A percentile compares a stretch with the other conserved stretches of the same genome.
phyloP scores from a whole-genome alignment of 2,797 vertebrate species.

The Holocentrus rufus region DNA sequence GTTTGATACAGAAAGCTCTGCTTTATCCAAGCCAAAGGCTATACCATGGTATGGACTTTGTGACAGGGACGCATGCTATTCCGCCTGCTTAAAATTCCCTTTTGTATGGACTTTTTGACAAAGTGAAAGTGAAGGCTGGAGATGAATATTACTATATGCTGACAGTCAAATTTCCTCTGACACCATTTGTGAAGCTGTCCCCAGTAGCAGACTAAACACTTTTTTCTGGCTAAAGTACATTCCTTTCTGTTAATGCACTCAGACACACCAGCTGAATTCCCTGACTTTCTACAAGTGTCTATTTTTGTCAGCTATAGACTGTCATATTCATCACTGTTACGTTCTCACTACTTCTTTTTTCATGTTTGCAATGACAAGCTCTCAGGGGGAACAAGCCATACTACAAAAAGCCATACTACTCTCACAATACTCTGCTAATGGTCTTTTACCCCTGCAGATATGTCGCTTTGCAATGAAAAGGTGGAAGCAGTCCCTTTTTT shows the following conservation, averaged over 20 bases:
- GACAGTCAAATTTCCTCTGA: constrained; percentile 57
- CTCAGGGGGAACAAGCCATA: too few relatives aligned
- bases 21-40: too few relatives aligned
- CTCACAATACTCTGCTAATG: too few relatives aligned
- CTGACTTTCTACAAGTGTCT: constrained; percentile 10
- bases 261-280: constrained; percentile 13
- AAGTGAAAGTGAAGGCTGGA: constrained; percentile 44
- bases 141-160: constrained; percentile 63
- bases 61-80: too few relatives aligned
- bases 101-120: constrained; percentile 17
- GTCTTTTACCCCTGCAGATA: constrained; percentile 53
- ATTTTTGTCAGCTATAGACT: constrained; percentile 1
- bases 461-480: constrained; percentile 54
- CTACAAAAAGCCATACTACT: too few relatives aligned
- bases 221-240: constrained; percentile 33
- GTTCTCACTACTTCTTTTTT: too few relatives aligned
- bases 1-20: too few relatives aligned
- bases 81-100: too few relatives aligned
- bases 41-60: too few relatives aligned
- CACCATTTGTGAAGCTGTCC: constrained; percentile 61
- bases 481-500: constrained; percentile 18
- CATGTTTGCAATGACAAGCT: too few relatives aligned
- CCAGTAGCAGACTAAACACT: constrained; percentile 61
- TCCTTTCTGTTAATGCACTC: constrained; percentile 9
- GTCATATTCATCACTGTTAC: constrained; percentile 17